A percentile compares a stretch with the other conserved stretches of the same genome.
These are phyloP conservation scores for Aegotheles bennettii DNA, from an alignment of 2,113 vertebrate genomes.

Conservation along the genomic window DNA sequence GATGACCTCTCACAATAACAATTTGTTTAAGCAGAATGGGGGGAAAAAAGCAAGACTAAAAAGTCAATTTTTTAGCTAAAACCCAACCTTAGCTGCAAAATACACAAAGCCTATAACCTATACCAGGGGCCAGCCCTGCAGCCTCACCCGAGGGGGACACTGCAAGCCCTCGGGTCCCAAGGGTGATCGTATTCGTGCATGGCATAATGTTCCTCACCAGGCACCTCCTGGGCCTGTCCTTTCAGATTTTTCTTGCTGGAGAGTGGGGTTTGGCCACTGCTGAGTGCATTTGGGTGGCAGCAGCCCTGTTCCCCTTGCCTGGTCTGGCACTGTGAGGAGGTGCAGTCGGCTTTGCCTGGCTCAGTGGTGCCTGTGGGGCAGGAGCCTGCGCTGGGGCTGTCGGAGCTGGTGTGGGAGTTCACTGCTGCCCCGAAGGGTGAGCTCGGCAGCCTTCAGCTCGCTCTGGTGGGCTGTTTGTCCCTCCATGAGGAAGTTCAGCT, in stretches of 20 bases:
- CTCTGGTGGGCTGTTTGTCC: background rate
- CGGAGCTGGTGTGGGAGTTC: background rate
- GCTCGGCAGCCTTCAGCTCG: background rate
- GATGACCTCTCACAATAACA: background rate
- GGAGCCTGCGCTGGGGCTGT: background rate
- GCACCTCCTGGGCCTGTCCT: background rate
- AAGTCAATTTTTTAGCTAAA: background rate
- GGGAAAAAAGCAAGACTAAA: background rate
- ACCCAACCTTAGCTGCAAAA: background rate
- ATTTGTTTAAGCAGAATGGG: background rate
- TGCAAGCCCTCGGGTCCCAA: background rate
- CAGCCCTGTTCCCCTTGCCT: background rate
- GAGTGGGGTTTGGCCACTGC: background rate
- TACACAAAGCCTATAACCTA: background rate
- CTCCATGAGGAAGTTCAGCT: background rate
- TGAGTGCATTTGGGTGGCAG: background rate
- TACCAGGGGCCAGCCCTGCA: background rate
- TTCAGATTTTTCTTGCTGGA: background rate
- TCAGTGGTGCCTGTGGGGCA: background rate
- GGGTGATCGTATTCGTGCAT: fast-evolving
- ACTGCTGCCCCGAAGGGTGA: background rate
- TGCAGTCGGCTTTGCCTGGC: background rate
- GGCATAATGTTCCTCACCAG: background rate
- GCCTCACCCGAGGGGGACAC: fast-evolving
- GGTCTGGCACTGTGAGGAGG: background rate